These are phyloP conservation scores for Diplodus sargus DNA, from an alignment of 2,797 vertebrate genomes.

Conservation along the genomic window DNA sequence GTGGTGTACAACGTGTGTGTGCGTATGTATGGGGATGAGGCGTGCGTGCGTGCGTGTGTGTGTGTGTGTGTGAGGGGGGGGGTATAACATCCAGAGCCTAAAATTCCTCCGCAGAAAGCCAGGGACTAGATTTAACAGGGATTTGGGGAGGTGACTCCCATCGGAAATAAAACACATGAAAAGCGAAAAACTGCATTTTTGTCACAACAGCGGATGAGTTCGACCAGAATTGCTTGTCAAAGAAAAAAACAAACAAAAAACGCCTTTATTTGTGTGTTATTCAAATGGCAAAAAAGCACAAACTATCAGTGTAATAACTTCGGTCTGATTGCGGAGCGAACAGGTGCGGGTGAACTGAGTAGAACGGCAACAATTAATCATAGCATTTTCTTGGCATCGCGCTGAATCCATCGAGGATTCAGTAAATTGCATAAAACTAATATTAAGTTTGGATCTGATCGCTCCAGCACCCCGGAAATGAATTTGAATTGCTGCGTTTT, in stretches of 20 bases:
- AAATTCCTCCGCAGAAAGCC: slow-evolving; percentile 88
- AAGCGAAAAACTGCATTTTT: not conserved
- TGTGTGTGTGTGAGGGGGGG: too few relatives aligned
- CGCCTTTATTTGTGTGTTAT: not conserved
- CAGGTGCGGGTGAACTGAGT: not conserved
- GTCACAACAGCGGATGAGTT: not conserved
- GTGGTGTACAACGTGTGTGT: not conserved
- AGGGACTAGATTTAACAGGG: slow-evolving; percentile 89
- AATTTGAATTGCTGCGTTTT: not conserved
- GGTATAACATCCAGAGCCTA: slow-evolving; percentile 81
- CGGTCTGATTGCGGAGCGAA: not conserved
- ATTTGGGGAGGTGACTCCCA: slow-evolving; percentile 89
- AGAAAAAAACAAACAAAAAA: not conserved
- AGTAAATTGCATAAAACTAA: not conserved
- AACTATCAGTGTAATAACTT: not conserved
- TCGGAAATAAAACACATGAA: slow-evolving; percentile 34
- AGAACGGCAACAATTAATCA: not conserved
- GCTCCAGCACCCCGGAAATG: not conserved
- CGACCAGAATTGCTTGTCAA: not conserved
- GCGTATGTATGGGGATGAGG: not conserved
- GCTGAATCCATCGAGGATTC: not conserved
- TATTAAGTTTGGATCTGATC: not conserved
- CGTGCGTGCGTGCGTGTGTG: too few relatives aligned
- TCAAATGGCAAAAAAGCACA: not conserved
- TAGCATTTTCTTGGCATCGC: not conserved